Conservation (phyloP, 2,888 invertebrate genomes). For the Palloptera scutellata region DNA sequence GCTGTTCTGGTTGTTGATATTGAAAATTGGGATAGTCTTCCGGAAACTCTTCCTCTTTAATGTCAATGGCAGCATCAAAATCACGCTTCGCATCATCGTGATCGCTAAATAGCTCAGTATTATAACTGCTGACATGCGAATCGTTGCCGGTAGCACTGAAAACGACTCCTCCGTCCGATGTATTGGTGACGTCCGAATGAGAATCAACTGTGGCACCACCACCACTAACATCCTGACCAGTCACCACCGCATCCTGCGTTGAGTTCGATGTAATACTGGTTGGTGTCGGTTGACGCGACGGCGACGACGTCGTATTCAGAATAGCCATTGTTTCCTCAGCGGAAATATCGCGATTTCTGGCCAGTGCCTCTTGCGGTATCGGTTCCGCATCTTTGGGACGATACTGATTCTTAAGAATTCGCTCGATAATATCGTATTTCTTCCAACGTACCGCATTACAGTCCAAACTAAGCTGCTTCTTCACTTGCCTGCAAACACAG, state of each 20-base stretch:
- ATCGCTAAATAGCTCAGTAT: constrained; percentile 54
- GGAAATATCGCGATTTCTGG: constrained; percentile 55
- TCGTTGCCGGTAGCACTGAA: constrained; percentile 34
- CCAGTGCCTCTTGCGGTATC: constrained; percentile 51
- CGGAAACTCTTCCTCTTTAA: constrained; percentile 32
- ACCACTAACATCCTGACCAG: constrained; percentile 8
- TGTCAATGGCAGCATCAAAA: constrained; percentile 43
- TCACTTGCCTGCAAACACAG: constrained; percentile 45
- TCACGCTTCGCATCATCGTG: constrained; percentile 52
- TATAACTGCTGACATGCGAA: constrained; percentile 42
- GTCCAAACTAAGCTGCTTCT: constrained; percentile 47
- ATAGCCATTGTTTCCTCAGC: constrained; percentile 38
- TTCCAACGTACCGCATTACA: constrained; percentile 51
- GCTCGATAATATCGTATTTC: constrained; percentile 53
- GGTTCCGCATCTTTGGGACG: constrained; percentile 58
- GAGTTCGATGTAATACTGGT: constrained; percentile 34
- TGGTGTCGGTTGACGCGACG: constrained; percentile 31
- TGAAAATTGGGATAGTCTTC: constrained; percentile 41
- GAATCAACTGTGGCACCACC: constrained; percentile 1
- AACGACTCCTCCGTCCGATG: neutral
- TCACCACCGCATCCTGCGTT: constrained; percentile 31
- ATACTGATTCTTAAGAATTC: constrained; percentile 54
- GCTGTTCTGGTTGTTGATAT: constrained; percentile 42
- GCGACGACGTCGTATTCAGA: constrained; percentile 31
- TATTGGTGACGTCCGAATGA: neutral